Conservation (phyloP, 37 sponge, comb jelly and placozoan genomes). For the Beroe ovata region DNA sequence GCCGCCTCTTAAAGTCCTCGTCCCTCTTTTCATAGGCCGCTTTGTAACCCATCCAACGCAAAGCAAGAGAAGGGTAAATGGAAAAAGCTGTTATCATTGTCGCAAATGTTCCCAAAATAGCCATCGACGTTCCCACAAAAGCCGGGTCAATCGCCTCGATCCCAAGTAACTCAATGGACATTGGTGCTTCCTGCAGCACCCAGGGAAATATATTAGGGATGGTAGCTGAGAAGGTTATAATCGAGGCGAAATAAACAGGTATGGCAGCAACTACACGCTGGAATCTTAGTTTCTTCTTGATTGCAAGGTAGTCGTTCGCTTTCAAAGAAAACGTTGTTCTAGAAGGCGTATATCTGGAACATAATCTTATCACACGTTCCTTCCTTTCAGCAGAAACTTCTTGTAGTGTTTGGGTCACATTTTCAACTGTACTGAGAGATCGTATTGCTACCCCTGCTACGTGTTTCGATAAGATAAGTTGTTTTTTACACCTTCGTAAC, state of each 20-base stretch:
- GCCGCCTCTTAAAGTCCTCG: constrained; percentile 8
- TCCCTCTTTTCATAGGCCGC: constrained; percentile 14
- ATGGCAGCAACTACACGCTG: background rate
- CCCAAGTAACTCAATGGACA: background rate
- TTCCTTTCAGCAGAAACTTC: background rate
- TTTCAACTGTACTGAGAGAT: background rate
- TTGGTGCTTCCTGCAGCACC: background rate
- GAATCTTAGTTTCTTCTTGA: background rate
- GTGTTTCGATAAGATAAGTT: background rate
- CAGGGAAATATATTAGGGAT: background rate
- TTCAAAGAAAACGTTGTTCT: background rate
- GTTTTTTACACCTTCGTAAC: background rate
- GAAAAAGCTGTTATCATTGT: background rate
- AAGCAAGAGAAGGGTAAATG: background rate
- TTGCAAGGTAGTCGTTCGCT: background rate
- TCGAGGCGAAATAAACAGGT: background rate
- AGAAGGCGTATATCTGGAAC: background rate
- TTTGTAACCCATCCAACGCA: background rate
- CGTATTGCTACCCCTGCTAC: background rate
- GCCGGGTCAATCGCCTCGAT: constrained; percentile 33
- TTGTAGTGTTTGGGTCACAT: background rate
- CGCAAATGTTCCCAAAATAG: background rate
- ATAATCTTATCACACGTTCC: background rate
- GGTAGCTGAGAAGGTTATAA: background rate
- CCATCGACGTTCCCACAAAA: background rate